Percentiles rank a stretch among this genome's conserved stretches.
Conservation (phyloP, 2,888 invertebrate species). For the Lasioglossum zephyrum region DNA sequence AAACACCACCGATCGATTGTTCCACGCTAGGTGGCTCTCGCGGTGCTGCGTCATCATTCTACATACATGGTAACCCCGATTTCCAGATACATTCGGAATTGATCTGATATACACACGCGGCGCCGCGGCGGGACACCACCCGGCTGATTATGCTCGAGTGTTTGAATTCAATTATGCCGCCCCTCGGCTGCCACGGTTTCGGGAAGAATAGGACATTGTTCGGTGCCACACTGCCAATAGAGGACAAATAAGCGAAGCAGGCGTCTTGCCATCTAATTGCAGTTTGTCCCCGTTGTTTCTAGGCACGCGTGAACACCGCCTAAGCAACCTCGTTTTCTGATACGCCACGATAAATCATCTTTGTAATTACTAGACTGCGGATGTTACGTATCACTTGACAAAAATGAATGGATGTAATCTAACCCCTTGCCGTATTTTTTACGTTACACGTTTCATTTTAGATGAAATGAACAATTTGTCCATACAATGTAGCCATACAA, state of each 20-base stretch:
- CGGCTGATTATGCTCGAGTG: constrained; percentile 59
- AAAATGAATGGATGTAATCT: no score
- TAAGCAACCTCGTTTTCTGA: background rate
- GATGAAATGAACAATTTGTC: no score
- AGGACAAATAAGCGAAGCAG: constrained; percentile 34
- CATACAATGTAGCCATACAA: no score
- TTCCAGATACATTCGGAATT: constrained; percentile 49
- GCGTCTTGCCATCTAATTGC: constrained; percentile 25
- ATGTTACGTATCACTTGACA: no score
- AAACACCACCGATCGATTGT: constrained; percentile 73
- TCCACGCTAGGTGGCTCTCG: constrained; percentile 60
- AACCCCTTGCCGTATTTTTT: no score
- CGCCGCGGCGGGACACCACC: constrained; percentile 10
- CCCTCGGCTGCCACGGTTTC: constrained; percentile 9
- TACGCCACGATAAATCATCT: no score
- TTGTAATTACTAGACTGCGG: no score
- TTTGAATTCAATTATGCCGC: constrained; percentile 53
- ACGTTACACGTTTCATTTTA: no score
- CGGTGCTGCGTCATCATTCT: constrained; percentile 60
- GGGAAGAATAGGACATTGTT: constrained; percentile 47
- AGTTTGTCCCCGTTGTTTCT: constrained; percentile 24
- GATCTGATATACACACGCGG: constrained; percentile 47
- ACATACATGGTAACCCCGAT: constrained; percentile 62
- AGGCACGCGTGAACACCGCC: background rate
- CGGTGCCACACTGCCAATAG: constrained; percentile 6